Evolutionary conservation across 2,888 invertebrate species (phyloP), one percentile per base, ranked within the genome.

Genomic region (Therioaphis trifolii): DNA sequence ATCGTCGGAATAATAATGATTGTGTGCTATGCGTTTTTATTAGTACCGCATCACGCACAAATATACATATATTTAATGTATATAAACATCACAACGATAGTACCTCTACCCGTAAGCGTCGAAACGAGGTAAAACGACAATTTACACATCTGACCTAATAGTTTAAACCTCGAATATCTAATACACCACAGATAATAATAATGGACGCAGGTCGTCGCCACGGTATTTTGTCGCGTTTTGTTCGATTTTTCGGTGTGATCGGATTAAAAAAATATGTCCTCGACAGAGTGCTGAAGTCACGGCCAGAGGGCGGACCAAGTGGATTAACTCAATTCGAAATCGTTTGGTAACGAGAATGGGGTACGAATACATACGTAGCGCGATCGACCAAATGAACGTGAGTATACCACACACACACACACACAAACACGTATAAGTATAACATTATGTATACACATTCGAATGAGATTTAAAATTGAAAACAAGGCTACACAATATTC

Each of bases 381-480:
- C 18, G n/a, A 29, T 52, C 29, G 14, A 52, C 29, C n/a, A 29
- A 72, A 49, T n/a, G 29, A 35, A 7, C 72, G 21, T 35, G 43
- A n/a, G n/a, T 68, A 35, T 35, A 66, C n/a, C 35, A 14, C n/a
- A n/a, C n/a, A n/a, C n/a, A n/a, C n/a, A n/a, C 15, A 29, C 12
- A 63, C 35, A 66, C 35, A 35, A 68, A 66, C 35, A 27, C 35
- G 35, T 35, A 35, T n/a, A 9, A 11, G n/a, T 21, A 40, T 18
- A 35, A 18, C 9, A 63, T 18, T 7, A 29, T 15, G 4, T 29
- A 63, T 52, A 24, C 2, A 40, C 55, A 40, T 74, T 74, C 11
- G 55, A 74, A 55, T 74, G 12, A 27, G 61, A 61, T 76, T 76
- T 24, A 24, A 76, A 61, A 75, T 75, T 75, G 58, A 76, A 76